Evolutionary conservation across 2,797 vertebrate genomes (phyloP).

Genomic region (Coregonus sp.): DNA sequence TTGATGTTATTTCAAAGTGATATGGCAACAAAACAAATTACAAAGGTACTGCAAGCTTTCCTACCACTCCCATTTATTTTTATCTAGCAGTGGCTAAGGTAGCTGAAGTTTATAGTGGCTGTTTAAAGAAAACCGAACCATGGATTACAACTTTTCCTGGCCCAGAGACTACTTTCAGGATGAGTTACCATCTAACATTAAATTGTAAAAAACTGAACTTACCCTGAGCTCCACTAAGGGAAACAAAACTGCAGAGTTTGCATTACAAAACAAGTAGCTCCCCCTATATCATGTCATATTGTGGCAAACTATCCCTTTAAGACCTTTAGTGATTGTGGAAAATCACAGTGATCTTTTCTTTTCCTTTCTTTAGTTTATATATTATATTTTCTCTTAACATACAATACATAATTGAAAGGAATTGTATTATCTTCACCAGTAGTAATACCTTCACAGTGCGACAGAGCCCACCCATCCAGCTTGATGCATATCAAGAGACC

Average conservation of each 20-base stretch:
- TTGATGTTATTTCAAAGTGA: too few relatives aligned
- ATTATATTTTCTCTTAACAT: background rate
- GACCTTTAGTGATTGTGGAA: background rate
- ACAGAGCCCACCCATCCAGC: background rate
- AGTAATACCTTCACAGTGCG: background rate
- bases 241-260: background rate
- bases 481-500: background rate
- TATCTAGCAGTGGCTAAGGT: too few relatives aligned
- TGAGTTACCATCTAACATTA: too few relatives aligned
- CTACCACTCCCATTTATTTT: too few relatives aligned
- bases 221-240: background rate
- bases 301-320: background rate
- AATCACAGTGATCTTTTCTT: background rate
- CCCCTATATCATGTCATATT: background rate
- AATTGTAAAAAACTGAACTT: too few relatives aligned
- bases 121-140: too few relatives aligned
- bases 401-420: background rate
- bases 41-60: too few relatives aligned
- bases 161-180: too few relatives aligned
- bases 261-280: background rate
- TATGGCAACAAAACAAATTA: too few relatives aligned
- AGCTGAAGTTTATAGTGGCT: too few relatives aligned
- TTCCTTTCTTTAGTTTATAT: background rate
- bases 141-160: too few relatives aligned
- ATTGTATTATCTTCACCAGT: background rate